Evolutionary conservation across 2,113 vertebrate species (phyloP).

Genomic region (Carlito syrichta): DNA sequence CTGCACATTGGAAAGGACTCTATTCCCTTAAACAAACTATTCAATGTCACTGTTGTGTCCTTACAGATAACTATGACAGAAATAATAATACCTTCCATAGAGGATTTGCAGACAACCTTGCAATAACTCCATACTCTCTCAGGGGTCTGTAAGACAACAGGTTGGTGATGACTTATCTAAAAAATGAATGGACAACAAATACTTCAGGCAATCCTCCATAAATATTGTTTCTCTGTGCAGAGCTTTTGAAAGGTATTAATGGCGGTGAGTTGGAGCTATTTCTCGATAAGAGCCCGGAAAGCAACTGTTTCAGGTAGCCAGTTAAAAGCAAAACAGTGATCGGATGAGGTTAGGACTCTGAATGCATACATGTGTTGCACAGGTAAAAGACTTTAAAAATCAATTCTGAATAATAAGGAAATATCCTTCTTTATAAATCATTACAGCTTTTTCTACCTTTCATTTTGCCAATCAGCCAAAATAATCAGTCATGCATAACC

Average conservation of each 20-base stretch:
- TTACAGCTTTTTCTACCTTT: neutral
- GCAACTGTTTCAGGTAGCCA: neutral
- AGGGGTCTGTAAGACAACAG: neutral
- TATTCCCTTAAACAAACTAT: neutral
- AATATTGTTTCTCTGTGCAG: neutral
- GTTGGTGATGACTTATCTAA: conserved; percentile 30
- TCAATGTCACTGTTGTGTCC: neutral
- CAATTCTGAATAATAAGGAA: neutral
- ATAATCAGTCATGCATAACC: neutral
- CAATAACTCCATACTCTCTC: neutral
- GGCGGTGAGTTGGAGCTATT: neutral
- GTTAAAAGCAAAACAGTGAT: neutral
- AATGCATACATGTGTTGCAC: neutral
- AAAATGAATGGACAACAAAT: neutral
- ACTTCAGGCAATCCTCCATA: neutral
- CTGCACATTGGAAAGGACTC: neutral
- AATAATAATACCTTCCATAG: neutral
- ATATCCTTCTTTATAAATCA: neutral
- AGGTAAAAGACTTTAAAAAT: neutral
- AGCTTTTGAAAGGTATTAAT: neutral
- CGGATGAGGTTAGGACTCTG: neutral
- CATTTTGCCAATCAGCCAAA: neutral
- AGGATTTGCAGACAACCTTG: neutral
- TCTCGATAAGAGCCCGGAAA: neutral
- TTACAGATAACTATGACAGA: conserved; percentile 14